Percentiles rank a stretch among this genome's conserved stretches.
Evolutionary conservation across 2,888 invertebrate genomes (phyloP).

Genomic region (Protodeltote pygarga): DNA sequence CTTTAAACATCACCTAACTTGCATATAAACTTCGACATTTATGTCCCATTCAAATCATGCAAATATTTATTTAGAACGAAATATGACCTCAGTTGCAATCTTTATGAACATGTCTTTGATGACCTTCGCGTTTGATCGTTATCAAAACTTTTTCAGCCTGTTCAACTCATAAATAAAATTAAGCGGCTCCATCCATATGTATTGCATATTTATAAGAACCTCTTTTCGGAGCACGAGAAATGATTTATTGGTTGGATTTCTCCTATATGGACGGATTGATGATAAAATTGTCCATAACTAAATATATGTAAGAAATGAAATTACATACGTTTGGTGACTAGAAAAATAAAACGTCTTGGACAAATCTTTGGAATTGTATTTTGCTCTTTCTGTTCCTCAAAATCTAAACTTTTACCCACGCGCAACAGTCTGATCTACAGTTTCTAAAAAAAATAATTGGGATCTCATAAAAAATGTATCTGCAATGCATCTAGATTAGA

Average conservation of each 20-base stretch:
- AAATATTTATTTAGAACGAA: constrained; percentile 14
- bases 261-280: constrained; percentile 26
- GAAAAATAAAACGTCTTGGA: not conserved
- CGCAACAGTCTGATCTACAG: too few species aligned
- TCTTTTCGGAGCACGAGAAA: constrained; percentile 18
- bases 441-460: too few species aligned
- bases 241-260: constrained; percentile 26
- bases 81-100: constrained; percentile 18
- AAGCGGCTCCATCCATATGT: constrained; percentile 30
- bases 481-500: constrained; percentile 1
- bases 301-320: constrained; percentile 5
- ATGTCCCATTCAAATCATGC: constrained; percentile 12
- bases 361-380: not conserved
- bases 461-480: constrained; percentile 29
- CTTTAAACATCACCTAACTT: constrained; percentile 8
- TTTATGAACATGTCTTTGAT: constrained; percentile 19
- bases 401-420: too few species aligned
- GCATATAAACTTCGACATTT: constrained; percentile 17
- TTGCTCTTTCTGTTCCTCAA: too few species aligned
- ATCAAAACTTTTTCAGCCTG: constrained; percentile 25
- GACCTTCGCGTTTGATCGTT: constrained; percentile 36
- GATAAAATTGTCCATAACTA: constrained; percentile 26
- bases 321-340: constrained; percentile 2
- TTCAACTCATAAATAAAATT: constrained; percentile 19
- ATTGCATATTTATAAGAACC: constrained; percentile 33